These are phyloP conservation scores for Homarus gammarus DNA, from an alignment of 2,888 invertebrate species.

Conservation along the genomic window DNA sequence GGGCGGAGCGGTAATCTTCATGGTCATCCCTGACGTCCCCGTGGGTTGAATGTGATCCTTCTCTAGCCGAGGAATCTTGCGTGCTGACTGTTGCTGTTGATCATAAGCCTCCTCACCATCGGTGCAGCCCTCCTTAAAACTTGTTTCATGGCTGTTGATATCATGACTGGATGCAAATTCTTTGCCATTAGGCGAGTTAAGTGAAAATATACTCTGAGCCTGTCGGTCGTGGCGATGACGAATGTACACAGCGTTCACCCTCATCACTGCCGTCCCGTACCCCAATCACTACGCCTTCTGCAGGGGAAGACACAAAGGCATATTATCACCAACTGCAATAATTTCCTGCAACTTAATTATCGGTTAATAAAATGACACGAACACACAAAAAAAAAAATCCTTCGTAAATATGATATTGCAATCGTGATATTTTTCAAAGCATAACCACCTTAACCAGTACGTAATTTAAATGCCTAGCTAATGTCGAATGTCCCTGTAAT, in stretches of 20 bases:
- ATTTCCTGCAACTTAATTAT: not conserved
- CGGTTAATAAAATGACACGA: not conserved
- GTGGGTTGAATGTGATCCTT: not conserved
- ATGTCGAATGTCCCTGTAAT: too few relatives aligned
- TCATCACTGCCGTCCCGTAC: constrained; percentile 8
- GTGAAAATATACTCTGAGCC: not conserved
- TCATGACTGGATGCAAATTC: not conserved
- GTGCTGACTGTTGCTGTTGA: constrained; percentile 2
- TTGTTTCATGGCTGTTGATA: not conserved
- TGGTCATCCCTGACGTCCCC: not conserved
- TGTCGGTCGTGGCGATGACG: not conserved
- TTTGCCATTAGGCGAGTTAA: not conserved
- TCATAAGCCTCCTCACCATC: not conserved
- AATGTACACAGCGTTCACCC: not conserved
- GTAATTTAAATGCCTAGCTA: too few relatives aligned
- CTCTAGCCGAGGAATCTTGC: not conserved
- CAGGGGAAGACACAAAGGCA: not conserved
- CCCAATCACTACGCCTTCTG: not conserved
- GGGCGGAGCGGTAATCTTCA: not conserved
- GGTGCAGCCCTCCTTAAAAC: not conserved
- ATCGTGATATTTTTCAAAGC: too few relatives aligned
- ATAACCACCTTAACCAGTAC: too few relatives aligned
- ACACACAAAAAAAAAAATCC: too few relatives aligned
- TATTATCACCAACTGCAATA: not conserved
- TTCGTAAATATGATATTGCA: too few relatives aligned